phyloP scores from a whole-genome alignment of 2,113 vertebrate species.

The Antigone vipio region DNA sequence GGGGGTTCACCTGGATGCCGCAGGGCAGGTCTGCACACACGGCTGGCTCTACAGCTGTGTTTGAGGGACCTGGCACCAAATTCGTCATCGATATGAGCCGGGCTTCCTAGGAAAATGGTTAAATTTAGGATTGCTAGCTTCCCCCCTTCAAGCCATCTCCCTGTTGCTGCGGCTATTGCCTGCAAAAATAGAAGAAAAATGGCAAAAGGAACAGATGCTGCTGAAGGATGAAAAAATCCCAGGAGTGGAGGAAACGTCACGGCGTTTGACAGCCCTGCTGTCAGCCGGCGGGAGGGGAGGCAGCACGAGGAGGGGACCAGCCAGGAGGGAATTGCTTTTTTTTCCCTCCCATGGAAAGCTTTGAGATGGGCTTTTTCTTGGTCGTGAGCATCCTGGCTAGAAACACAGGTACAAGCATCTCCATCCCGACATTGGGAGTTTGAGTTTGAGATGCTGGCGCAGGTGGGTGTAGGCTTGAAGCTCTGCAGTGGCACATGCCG shows the following conservation, averaged over 20 bases:
- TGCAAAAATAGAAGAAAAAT: conserved; percentile 11
- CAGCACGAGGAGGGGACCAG: not conserved
- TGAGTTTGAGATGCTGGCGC: not conserved
- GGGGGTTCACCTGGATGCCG: not conserved
- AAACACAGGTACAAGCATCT: not conserved
- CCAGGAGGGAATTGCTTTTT: not conserved
- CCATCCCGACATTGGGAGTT: accelerated
- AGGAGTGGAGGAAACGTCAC: not conserved
- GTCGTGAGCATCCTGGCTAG: not conserved
- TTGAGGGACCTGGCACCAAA: not conserved
- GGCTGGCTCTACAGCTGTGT: accelerated
- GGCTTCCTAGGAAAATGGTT: not conserved
- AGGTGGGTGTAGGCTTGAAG: not conserved
- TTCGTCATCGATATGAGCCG: not conserved
- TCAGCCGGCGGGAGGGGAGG: not conserved
- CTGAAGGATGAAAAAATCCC: not conserved
- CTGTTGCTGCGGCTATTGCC: not conserved
- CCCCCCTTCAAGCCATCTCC: not conserved
- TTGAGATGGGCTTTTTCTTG: not conserved
- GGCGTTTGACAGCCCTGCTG: not conserved
- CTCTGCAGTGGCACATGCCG: not conserved
- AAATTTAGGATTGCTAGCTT: not conserved
- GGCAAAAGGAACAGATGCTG: conserved; percentile 28
- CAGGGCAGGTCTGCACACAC: not conserved
- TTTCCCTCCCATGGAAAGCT: not conserved